Percentiles rank a stretch among this genome's conserved stretches.
Conservation (phyloP, 2,113 vertebrate species). For the Talpa occidentalis region DNA sequence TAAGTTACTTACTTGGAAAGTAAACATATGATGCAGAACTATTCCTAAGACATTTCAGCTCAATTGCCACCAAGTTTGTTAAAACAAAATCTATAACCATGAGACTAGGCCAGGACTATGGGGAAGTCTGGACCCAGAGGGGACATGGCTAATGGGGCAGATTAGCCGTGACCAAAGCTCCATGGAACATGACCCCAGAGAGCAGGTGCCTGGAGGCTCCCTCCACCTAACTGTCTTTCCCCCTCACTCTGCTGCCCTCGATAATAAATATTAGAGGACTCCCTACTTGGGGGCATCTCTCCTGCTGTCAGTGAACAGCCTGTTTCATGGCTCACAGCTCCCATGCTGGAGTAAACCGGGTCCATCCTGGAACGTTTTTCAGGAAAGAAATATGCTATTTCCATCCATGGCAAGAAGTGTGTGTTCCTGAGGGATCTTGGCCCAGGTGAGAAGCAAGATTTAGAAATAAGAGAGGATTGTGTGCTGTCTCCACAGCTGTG, state of each 20-base stretch:
- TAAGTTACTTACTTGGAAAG: too few species aligned
- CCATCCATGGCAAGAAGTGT: not conserved
- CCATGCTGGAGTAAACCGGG: too few species aligned
- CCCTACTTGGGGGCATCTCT: not conserved
- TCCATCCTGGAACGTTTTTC: not conserved
- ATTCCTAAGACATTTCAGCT: not conserved
- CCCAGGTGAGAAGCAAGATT: not conserved
- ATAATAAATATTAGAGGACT: not conserved
- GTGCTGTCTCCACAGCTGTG: fast-evolving
- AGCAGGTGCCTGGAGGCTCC: not conserved
- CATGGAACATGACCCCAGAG: not conserved
- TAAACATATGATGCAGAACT: too few species aligned
- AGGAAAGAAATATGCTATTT: not conserved
- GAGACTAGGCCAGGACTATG: not conserved
- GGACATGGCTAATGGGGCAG: not conserved
- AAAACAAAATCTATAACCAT: not conserved
- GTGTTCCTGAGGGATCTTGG: not conserved
- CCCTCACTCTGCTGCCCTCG: not conserved
- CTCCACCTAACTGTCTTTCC: not conserved
- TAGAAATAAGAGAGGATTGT: not conserved
- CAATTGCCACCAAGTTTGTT: not conserved
- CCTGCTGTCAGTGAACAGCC: not conserved
- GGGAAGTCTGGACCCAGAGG: not conserved
- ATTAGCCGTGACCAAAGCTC: not conserved
- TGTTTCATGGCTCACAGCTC: not conserved